Percentiles rank a stretch among this genome's conserved stretches.
phyloP scores from a whole-genome alignment of 2,888 invertebrate species.

The Parascotia fuliginaria region DNA sequence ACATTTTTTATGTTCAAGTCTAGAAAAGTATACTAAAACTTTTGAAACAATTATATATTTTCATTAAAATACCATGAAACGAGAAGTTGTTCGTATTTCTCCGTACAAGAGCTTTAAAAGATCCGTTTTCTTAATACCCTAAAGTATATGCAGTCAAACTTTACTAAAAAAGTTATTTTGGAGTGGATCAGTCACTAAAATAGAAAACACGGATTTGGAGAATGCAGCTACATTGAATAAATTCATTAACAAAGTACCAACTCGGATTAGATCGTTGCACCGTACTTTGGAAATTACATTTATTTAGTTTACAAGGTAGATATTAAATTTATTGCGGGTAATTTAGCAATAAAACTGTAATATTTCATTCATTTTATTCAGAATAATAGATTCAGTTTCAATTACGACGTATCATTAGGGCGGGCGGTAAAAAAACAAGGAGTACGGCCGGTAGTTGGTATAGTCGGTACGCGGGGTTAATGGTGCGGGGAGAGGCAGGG shows the following conservation, averaged over 20 bases:
- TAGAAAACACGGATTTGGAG: background rate
- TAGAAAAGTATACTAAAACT: conserved; percentile 7
- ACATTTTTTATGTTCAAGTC: background rate
- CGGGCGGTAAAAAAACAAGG: conserved; percentile 57
- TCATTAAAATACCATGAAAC: conserved; percentile 10
- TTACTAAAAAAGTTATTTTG: conserved; percentile 7
- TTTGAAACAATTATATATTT: conserved; percentile 5
- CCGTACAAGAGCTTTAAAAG: conserved; percentile 6
- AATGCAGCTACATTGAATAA: background rate
- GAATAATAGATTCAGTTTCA: conserved; percentile 18
- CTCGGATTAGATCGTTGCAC: background rate
- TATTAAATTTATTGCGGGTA: no score
- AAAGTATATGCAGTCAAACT: conserved; percentile 9
- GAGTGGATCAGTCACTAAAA: background rate
- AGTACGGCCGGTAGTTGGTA: conserved; percentile 42
- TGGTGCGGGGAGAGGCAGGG: conserved; percentile 25
- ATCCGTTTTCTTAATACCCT: conserved; percentile 9
- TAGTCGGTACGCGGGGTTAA: conserved; percentile 29
- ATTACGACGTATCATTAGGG: conserved; percentile 34
- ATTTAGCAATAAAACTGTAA: no score
- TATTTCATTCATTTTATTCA: no score
- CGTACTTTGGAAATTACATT: no score
- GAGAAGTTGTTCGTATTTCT: conserved; percentile 11
- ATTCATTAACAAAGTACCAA: background rate
- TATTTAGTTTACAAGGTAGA: no score